Evolutionary conservation across 2,888 invertebrate genomes (phyloP), one percentile per base, ranked within the genome.

Genomic region (Steinernema hermaphroditum): DNA sequence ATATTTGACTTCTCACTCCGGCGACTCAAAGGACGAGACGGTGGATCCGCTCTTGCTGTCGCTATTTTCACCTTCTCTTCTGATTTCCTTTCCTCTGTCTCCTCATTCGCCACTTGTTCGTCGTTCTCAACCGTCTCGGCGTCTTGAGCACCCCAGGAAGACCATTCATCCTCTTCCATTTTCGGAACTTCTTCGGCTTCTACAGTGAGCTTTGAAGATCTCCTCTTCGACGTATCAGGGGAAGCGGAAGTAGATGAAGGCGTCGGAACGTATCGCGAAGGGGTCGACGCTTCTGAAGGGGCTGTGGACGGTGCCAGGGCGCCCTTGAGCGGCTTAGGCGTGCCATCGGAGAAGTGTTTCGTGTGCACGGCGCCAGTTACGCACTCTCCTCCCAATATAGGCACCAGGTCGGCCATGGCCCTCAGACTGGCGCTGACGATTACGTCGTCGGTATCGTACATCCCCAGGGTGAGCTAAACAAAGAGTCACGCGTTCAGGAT

Each of bases 401-500:
- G 92, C 29, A 95, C 92, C 73, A 95, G 88, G 83, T 93, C 92
- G 73, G 94, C 93, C 74, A 95, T 88, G 71, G 92, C 92, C 73
- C 91, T 90, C 69, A 95, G 88, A 14, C 94, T 94, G 74, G 91
- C 91, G 32, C 92, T 91, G 0, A 94, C 94, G 75, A 95, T 88
- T 72, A 90, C 90, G 87, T 94, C 93, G 87, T 93, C 92, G 0
- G 91, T 91, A 85, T 95, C 94, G 87, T 93, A 92, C 80, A 95
- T 92, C 2, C 94, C 94, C 43, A 93, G 90, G 46, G 94, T 89
- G 70, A 94, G 88, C 91, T 92, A 88, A 46, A 50, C 6, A 16
- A 34, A 12, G n/a, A n/a, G n/a, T n/a, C n/a, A n/a, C n/a, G n/a
- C n/a, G 37, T 22, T 8, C 8, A 32, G 34, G 1, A 1, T 74